Base-by-base conservation (phyloP, 2,888 invertebrate species). In the Euzophera pinguis region DNA sequence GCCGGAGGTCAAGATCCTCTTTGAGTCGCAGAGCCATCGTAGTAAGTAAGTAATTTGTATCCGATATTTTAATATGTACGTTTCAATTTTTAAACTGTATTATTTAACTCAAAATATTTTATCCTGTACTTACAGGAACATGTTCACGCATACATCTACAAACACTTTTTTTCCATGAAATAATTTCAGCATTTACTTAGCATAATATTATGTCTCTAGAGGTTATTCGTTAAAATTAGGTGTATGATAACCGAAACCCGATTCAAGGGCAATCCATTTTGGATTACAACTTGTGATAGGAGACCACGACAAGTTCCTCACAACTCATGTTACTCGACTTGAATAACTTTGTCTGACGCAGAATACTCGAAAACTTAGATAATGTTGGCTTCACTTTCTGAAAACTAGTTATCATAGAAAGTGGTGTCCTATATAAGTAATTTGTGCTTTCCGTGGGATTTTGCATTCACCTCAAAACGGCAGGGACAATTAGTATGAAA, bases 401-500 rank as follows among this genome's bases (percentile, higher is more conserved):
- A 52, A 29, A 65, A 65, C 70, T 71, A 65, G 62, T 74, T 74
- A 72, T 67, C 73, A 72, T 74, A 72, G 61, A 70, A 69, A 73
- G 65, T 54, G 62, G 56, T 66, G 69, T 73, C 68, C n/a, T n/a
- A n/a, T 66, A 67, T 73, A 67, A 71, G 56, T 58, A 58, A 8
- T 5, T 16, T 32, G 7, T 29, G 29, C 7, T 32, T 32, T 32
- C 9, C 2, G 10, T 3, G 32, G 10, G 32, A 9, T 32, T 9
- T 7, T 7, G 10, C 8, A 1, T 2, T 32, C 32, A 9, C 3
- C 10, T 32, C n/a, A n/a, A n/a, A n/a, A n/a, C n/a, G n/a, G n/a
- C n/a, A n/a, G n/a, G n/a, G n/a, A n/a, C n/a, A n/a, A n/a, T n/a
- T n/a, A n/a, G n/a, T n/a, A n/a, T n/a, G n/a, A n/a, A n/a, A n/a